Evolutionary conservation across 1,140 invertebrate species (phyloP), one percentile per base, ranked within the genome.

Genomic region (Cydia pomonella): DNA sequence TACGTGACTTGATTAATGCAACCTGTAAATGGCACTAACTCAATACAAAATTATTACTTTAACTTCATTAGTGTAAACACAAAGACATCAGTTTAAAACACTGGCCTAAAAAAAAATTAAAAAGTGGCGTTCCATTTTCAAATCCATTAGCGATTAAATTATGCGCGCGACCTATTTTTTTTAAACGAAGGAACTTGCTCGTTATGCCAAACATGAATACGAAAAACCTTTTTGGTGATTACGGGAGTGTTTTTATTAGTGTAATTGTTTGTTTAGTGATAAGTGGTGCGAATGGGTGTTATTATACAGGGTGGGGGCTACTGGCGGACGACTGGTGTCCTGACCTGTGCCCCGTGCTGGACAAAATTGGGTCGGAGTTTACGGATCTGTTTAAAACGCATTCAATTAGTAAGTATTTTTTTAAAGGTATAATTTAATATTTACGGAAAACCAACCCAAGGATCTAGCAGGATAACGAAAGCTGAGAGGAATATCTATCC

Each of bases 1-100:
- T 44, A 90, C 86, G 86, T 88, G 87, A 87, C 77, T 78, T 79
- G 82, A 85, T 89, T 84, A 88, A n/a, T n/a, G n/a, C 76, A 66
- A 53, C 25, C 27, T 47, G 69, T 77, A 44, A 75, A 64, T 75
- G 74, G 64, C 72, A 47, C n/a, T 73, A 76, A 62, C 27, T n/a
- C 64, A 21, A 10, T 69, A 18, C n/a, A 9, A 69, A 27, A 69
- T 1, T 16, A 13, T 69, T 69, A 69, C 12, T 69, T 38, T 69
- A 69, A 69, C 16, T 12, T 33, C 2, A n/a, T 18, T 33, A 18
- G 1, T 69, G 27, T 13, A 69, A 69, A 69, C 27, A 69, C 10
- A n/a, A 69, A 69, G 29, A 69, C 64, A 69, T 29, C n/a, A 69
- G 13, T 18, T 12, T 12, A 69, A n/a, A 69, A 69, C 38, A 33